Base-by-base conservation (phyloP, 2,888 invertebrate species). In the Hesperia comma region DNA sequence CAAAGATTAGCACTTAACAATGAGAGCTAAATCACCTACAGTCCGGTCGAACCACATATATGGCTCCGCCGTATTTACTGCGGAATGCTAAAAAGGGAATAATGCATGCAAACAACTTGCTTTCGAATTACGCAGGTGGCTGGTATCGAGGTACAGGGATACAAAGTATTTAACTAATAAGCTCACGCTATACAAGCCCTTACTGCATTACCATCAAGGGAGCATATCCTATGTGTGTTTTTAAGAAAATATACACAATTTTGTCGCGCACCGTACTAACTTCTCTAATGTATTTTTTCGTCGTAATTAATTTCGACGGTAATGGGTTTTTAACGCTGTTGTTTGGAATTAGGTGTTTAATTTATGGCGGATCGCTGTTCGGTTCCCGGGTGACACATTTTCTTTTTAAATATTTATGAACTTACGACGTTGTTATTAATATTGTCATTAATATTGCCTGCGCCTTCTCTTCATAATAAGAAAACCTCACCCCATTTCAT, bases 281-380 rank as follows among this genome's bases (percentile, higher is more conserved):
- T 64, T 57, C 51, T 68, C 68, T 71, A 72, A 72, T 74, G 70
- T 73, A 69, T 73, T 75, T 74, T 73, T 75, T 75, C 68, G 70
- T 69, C 67, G 72, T 75, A 76, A 77, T 78, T 76, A 77, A 76
- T 77, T 74, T 72, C 54, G 58, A 62, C 61, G 68, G 46, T 75
- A 76, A 76, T 78, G 74, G 72, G 67, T 72, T 74, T 76, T 75
- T 75, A 76, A 76, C 74, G 71, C 72, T 68, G 67, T 62, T 69
- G 72, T 73, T 70, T 69, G 37, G 43, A 62, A 68, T 69, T 68
- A 68, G 66, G 70, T 69, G 41, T 66, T 63, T 68, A 57, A 64
- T 69, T 70, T 61, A 67, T 21, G 41, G 17, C 40, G 56, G 56
- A 64, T 63, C 51, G 46, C 60, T 17, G 51, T 68, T 71, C 71